Base-by-base conservation (phyloP, 2,888 invertebrate species). In the Pseudococcus jackbeardsleyi region DNA sequence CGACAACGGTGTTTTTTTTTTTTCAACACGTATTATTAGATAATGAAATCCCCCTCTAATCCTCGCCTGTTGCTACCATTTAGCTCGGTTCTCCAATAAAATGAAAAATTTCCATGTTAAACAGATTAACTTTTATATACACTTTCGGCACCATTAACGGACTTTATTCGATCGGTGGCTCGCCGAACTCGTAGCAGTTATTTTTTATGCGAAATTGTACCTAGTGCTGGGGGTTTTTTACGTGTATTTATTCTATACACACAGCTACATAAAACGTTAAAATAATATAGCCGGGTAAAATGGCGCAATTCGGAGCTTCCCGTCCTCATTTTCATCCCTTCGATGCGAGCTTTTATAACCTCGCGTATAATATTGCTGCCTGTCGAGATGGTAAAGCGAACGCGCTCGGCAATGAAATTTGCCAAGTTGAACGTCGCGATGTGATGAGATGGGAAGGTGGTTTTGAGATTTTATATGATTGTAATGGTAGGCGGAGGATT, bases 81-180 rank as follows among this genome's bases (percentile, higher is more conserved):
- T 19, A 9, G 17, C 50, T 15, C 6, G 7, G 19, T 59, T 19
- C 7, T 59, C 19, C 19, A 19, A 59, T 59, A 72, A 72, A 72
- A 26, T 72, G n/a, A 15, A 79, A 79, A 79, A 39, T 79, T 79
- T 79, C 17, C 79, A 72, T 33, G 72, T 72, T 72, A 33, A 72
- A 72, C 26, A 72, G 72, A 72, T 72, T 72, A 79, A 79, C 42
- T 79, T 79, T 79, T 79, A 79, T 42, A 22, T 42, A 33, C 19
- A 42, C 79, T 79, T 39, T 72, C 72, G 72, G 42, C 19, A 79
- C 46, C 79, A 39, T 42, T 79, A 79, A 79, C 42, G 79, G 42
- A 79, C 19, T 79, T 79, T 79, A 79, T 79, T 79, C 33, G 79
- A 79, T 79, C 79, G n/a, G 79, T 12, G 33, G 68, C 26, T 33